Evolutionary conservation across 2,888 invertebrate genomes (phyloP), one percentile per base, ranked within the genome.

Genomic region (Paralinhomoeus sp.): DNA sequence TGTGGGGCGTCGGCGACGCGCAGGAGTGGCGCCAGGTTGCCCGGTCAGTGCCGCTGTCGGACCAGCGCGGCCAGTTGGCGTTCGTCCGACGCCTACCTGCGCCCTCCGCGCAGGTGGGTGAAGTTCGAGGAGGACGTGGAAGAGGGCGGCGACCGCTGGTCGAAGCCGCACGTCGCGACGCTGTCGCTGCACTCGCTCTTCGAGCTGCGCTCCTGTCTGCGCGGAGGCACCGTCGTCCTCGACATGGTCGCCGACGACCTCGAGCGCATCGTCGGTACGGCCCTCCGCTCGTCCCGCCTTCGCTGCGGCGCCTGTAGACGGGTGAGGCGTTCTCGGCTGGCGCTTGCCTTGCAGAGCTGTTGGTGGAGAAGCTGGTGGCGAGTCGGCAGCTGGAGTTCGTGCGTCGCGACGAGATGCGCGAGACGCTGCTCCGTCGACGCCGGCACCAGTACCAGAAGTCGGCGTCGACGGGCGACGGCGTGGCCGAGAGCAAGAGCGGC

Each of bases 71-170:
- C n/a, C n/a, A n/a, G n/a, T n/a, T n/a, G n/a, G n/a, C n/a, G n/a
- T n/a, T n/a, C n/a, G n/a, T n/a, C 42, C 15, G 17, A n/a, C n/a
- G n/a, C n/a, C n/a, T n/a, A n/a, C n/a, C n/a, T n/a, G n/a, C n/a
- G n/a, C n/a, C n/a, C n/a, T n/a, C 36, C 20, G 21, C 5, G 36
- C 17, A 73, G 85, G 56, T 85, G 85, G 85, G 80, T 89, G 45
- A 70, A 70, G 53, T 69, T 70, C 54, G 70, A 71, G 52, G 70
- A 71, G 54, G 91, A 91, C 63, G 93, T 97, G 2, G 93, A 97
- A 66, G 91, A 91, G 69, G 93, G 91, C 21, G 93, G 91, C 48
- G 87, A 91, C 64, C 73, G 93, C 47, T 97, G 93, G 93, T 91
- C 91, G 15, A 97, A 97, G 64, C 72, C 72, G 15, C 71, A 71